These are phyloP conservation scores for Idaea aversata DNA, from an alignment of 2,888 invertebrate species.

Conservation along the genomic window DNA sequence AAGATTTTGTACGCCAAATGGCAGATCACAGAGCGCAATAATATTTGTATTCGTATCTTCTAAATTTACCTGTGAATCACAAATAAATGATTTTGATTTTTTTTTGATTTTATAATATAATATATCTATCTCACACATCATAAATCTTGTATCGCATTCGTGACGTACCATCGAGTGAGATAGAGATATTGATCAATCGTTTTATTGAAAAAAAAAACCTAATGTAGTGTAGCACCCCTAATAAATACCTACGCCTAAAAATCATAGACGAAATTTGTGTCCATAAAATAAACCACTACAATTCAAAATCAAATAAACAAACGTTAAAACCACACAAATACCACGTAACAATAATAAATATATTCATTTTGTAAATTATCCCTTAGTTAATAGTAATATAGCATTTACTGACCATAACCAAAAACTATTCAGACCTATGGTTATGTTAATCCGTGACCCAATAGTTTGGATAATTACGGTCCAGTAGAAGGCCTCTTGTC, in stretches of 20 bases:
- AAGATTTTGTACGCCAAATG: too few species aligned
- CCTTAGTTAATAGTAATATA: conserved; percentile 1
- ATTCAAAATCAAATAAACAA: background rate
- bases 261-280: background rate
- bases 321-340: background rate
- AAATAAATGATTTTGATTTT: too few species aligned
- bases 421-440: background rate
- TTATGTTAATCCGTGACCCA: conserved; percentile 1
- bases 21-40: too few species aligned
- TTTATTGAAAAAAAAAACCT: too few species aligned
- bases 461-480: conserved; percentile 1
- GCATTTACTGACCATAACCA: background rate
- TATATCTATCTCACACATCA: too few species aligned
- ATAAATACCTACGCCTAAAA: background rate
- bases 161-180: too few species aligned
- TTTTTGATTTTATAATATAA: too few species aligned
- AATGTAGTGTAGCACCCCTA: too few species aligned
- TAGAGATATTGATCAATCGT: too few species aligned
- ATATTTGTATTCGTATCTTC: too few species aligned
- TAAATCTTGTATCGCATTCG: too few species aligned
- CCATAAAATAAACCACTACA: background rate
- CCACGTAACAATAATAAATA: background rate
- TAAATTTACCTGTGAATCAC: too few species aligned
- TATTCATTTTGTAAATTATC: background rate
- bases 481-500: background rate